These are phyloP conservation scores for Diplodus puntazzo DNA, from an alignment of 2,797 vertebrate species.

Conservation along the genomic window DNA sequence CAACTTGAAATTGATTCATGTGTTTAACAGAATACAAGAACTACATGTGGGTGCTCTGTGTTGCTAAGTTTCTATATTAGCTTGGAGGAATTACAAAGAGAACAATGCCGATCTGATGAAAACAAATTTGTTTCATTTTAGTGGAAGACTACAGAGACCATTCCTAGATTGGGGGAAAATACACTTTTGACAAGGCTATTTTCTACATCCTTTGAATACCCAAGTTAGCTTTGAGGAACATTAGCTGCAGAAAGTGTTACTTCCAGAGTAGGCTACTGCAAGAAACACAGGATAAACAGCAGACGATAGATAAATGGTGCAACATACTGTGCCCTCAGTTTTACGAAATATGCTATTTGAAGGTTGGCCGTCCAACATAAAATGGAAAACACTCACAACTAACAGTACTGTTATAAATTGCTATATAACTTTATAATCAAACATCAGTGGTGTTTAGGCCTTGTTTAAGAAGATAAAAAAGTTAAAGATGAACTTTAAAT, in stretches of 20 bases:
- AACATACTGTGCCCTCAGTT: background rate
- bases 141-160: background rate
- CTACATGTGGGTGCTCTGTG: conserved; percentile 9
- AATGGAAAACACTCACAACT: background rate
- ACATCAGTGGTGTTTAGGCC: background rate
- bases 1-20: conserved; percentile 6
- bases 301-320: background rate
- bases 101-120: conserved; percentile 18
- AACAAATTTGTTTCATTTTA: conserved; percentile 6
- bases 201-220: background rate
- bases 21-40: conserved; percentile 4
- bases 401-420: background rate
- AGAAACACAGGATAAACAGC: background rate
- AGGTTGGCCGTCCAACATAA: background rate
- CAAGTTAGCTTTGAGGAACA: background rate
- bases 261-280: background rate
- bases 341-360: background rate
- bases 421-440: background rate
- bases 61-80: conserved; percentile 44
- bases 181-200: background rate
- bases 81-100: background rate
- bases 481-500: background rate
- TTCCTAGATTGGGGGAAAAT: background rate
- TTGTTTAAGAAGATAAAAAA: too few relatives aligned
- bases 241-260: background rate